phyloP scores from a whole-genome alignment of 2,113 vertebrate species.

The Calonectris borealis region DNA sequence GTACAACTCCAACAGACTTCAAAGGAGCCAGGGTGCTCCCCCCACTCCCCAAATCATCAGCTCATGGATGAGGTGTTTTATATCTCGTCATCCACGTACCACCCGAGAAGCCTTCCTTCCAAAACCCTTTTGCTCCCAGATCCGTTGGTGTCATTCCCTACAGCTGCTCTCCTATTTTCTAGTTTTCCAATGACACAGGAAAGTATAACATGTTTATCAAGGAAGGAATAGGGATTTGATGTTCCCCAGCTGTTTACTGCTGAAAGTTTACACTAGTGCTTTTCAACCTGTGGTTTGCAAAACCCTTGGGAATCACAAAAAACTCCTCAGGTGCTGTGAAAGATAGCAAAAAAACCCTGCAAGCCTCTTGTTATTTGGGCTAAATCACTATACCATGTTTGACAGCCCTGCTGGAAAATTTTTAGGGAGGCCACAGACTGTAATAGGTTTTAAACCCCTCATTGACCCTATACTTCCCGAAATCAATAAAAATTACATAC shows the following conservation, averaged over 20 bases:
- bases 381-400: not conserved
- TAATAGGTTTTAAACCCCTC: not conserved
- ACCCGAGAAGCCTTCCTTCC: not conserved
- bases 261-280: not conserved
- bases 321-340: not conserved
- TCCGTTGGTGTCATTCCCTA: not conserved
- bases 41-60: not conserved
- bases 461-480: not conserved
- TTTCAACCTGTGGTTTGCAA: constrained; percentile 8
- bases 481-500: not conserved
- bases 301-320: not conserved
- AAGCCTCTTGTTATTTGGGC: not conserved
- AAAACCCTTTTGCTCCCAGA: not conserved
- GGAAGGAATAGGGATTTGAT: not conserved
- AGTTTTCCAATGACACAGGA: not conserved
- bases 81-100: rapidly evolving
- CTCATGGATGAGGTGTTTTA: not conserved
- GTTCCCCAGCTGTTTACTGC: not conserved
- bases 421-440: not conserved
- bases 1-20: not conserved
- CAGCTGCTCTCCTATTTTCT: not conserved
- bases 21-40: not conserved
- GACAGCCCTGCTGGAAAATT: not conserved
- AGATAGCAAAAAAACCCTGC: not conserved
- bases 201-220: not conserved